Evolutionary conservation across 2,113 vertebrate genomes (phyloP).

Genomic region (Bombycilla garrulus): DNA sequence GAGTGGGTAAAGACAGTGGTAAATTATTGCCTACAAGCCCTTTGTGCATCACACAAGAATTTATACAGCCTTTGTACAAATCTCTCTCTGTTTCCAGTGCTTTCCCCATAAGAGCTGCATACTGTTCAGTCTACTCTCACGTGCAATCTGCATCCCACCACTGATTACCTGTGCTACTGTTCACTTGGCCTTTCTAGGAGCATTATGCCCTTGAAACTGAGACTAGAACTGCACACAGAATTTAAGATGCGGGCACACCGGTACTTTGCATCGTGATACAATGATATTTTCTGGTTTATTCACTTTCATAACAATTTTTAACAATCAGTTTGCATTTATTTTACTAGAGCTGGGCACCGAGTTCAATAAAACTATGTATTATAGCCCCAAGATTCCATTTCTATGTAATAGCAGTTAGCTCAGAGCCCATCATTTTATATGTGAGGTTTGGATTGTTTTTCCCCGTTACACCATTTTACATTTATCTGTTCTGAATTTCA

Average conservation of each 20-base stretch:
- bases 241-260: background rate
- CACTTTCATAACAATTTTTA: background rate
- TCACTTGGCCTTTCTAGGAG: background rate
- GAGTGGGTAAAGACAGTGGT: background rate
- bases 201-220: background rate
- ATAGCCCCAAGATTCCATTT: background rate
- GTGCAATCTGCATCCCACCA: background rate
- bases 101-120: background rate
- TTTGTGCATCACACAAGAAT: background rate
- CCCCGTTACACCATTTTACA: background rate
- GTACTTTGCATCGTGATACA: background rate
- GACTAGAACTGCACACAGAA: background rate
- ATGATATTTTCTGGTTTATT: background rate
- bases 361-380: background rate
- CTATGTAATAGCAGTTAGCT: background rate
- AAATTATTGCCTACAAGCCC: background rate
- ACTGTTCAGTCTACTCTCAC: background rate
- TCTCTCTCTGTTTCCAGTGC: background rate
- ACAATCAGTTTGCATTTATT: background rate
- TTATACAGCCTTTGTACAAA: background rate
- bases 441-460: constrained; percentile 18
- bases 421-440: background rate
- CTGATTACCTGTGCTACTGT: background rate
- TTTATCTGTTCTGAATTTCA: background rate
- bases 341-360: background rate